Base-by-base conservation (phyloP, 2,113 vertebrate genomes). In the Acanthisitta chloris region DNA sequence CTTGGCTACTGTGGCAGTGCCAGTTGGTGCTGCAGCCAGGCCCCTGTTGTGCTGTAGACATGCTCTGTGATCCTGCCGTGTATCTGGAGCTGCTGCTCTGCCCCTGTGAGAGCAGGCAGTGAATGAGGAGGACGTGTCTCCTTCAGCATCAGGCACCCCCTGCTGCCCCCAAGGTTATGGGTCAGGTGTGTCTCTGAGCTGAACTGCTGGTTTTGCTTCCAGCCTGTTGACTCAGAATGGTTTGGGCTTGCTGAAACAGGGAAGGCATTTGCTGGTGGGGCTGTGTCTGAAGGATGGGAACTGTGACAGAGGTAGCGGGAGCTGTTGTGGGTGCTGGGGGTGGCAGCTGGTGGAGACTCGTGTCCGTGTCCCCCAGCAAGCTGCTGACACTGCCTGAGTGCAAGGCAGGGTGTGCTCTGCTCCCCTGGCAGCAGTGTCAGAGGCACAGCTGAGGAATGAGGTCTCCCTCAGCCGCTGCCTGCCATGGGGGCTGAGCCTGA, bases 51-150 rank as follows among this genome's bases (percentile, higher is more conserved):
- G 84, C 24, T 45, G 46, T 42, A 5, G 42, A 8, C 10, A 0
- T 6, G 24, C 12, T 42, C 42, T 15, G 1, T 2, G 3, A 3
- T 40, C 51, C 23, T 76, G 61, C 16, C 40, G 0, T 4, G 4
- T 24, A 29, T 33, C 7, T 46, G 34, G 38, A 81, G 72, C 19
- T 26, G 52, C 65, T 64, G 51, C 82, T 58, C 24, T 40, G 89
- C 28, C 29, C 46, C 29, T 19, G 38, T 10, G 36, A 46, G 40
- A 96, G 23, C 3, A 0, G 5, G 18, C 6, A 2, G 13, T 0
- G 10, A 54, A 24, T 6, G 8, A 40, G 29, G 25, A 81, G n/a
- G 25, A 54, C 5, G 26, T n/a, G 48, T 58, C 12, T 48, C 38
- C 59, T 73, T 58, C 17, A 28, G 29, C 42, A n/a, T 11, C 34